phyloP scores from a whole-genome alignment of 2,113 vertebrate species.

The Cacatua alba region DNA sequence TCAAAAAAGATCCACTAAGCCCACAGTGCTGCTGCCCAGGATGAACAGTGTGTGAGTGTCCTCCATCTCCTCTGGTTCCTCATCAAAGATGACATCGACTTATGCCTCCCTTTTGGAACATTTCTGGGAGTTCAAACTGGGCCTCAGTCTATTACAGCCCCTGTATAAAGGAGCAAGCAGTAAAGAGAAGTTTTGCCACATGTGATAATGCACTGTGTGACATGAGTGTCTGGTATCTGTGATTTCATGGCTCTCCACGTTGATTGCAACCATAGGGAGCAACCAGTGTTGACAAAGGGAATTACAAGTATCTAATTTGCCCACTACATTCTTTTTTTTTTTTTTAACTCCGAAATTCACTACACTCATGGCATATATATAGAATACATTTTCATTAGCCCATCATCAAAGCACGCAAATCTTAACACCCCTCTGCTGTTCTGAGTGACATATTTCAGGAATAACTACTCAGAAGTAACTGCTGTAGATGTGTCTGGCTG shows the following conservation, averaged over 20 bases:
- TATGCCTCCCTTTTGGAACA: neutral
- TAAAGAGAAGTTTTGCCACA: neutral
- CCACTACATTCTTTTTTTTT: neutral
- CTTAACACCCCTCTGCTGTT: slow-evolving; percentile 40
- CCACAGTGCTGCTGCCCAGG: neutral
- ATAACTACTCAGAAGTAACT: slow-evolving; percentile 65
- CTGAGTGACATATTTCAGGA: slow-evolving; percentile 63
- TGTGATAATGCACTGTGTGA: neutral
- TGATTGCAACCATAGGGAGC: neutral
- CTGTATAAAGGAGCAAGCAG: neutral
- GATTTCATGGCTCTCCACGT: neutral
- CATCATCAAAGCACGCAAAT: slow-evolving; percentile 45
- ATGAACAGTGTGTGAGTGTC: neutral
- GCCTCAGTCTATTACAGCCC: neutral
- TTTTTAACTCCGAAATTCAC: slow-evolving; percentile 3
- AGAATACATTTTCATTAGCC: slow-evolving; percentile 55
- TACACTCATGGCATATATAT: neutral
- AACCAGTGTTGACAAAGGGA: slow-evolving; percentile 22
- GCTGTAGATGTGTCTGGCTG: slow-evolving; percentile 69
- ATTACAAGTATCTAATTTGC: slow-evolving; percentile 5
- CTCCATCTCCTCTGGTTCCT: neutral
- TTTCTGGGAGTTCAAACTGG: neutral
- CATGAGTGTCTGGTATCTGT: accelerated
- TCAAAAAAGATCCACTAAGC: slow-evolving; percentile 27
- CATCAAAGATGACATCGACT: neutral